A percentile compares a stretch with the other conserved stretches of the same genome.
Conservation (phyloP, 2,113 vertebrate genomes). For the Erpornis zantholeuca region DNA sequence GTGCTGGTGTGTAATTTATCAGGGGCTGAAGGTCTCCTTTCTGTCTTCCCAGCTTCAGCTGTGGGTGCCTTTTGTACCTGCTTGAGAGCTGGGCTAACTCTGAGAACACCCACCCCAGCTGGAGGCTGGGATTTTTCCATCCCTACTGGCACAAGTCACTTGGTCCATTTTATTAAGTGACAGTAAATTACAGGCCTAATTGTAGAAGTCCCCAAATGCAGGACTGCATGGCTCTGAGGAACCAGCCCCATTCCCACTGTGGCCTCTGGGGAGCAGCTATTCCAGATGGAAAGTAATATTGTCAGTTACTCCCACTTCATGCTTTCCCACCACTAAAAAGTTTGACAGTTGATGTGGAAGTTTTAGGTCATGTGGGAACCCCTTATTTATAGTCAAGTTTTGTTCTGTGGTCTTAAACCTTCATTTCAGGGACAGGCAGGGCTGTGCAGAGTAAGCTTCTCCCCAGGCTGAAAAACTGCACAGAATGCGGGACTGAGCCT, state of each 20-base stretch:
- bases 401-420: not conserved
- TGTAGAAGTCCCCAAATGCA: not conserved
- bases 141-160: not conserved
- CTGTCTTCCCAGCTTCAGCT: conserved; percentile 47
- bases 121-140: conserved; percentile 17
- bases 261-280: not conserved
- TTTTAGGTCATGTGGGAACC: not conserved
- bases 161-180: not conserved
- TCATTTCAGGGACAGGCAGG: rapidly evolving
- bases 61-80: conserved; percentile 61
- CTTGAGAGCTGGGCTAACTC: conserved; percentile 11
- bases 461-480: not conserved
- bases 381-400: not conserved
- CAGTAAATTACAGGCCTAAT: conserved; percentile 54
- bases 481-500: not conserved
- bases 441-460: not conserved
- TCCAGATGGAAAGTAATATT: not conserved
- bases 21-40: conserved; percentile 65
- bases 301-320: not conserved
- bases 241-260: not conserved
- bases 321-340: not conserved
- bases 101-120: conserved; percentile 44
- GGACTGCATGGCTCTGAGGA: not conserved
- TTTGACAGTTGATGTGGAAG: not conserved
- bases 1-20: conserved; percentile 69